Conservation (phyloP, 2,888 invertebrate species). For the Abrostola triplasia region DNA sequence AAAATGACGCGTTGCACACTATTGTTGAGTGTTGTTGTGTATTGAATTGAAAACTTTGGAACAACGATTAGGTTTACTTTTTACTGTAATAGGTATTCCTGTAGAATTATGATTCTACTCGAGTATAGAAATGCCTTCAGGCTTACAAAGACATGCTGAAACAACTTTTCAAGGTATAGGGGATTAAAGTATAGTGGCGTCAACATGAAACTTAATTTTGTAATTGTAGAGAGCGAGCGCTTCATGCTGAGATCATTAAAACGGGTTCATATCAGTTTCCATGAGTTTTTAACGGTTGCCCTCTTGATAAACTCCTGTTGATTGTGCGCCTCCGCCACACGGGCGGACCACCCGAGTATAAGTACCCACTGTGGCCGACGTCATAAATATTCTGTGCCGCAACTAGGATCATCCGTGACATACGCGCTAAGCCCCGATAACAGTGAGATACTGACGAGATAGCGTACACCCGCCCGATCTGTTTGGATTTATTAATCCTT, state of each 20-base stretch:
- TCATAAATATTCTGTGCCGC: conserved; percentile 81
- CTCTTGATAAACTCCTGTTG: conserved; percentile 76
- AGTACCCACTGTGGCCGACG: conserved; percentile 63
- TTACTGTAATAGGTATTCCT: too few relatives aligned
- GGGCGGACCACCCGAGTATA: conserved; percentile 79
- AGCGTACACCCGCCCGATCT: conserved; percentile 62
- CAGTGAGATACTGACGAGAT: conserved; percentile 58
- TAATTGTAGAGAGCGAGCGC: conserved; percentile 52
- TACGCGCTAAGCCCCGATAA: conserved; percentile 77
- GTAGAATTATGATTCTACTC: too few relatives aligned
- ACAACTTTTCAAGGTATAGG: too few relatives aligned
- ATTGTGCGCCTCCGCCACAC: conserved; percentile 68
- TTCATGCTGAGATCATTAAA: conserved; percentile 61
- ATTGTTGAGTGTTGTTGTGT: too few relatives aligned
- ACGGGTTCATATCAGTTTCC: conserved; percentile 69
- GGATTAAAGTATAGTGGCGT: background rate
- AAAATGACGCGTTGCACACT: too few relatives aligned
- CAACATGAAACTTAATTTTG: conserved; percentile 33
- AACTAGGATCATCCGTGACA: conserved; percentile 76
- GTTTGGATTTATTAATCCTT: conserved; percentile 69
- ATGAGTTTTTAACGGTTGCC: conserved; percentile 73
- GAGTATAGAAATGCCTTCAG: too few relatives aligned
- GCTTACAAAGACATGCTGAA: too few relatives aligned
- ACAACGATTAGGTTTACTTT: too few relatives aligned
- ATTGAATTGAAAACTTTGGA: too few relatives aligned